Base-by-base conservation (phyloP, 2,888 invertebrate genomes). In the Arrhopalites spinosus region DNA sequence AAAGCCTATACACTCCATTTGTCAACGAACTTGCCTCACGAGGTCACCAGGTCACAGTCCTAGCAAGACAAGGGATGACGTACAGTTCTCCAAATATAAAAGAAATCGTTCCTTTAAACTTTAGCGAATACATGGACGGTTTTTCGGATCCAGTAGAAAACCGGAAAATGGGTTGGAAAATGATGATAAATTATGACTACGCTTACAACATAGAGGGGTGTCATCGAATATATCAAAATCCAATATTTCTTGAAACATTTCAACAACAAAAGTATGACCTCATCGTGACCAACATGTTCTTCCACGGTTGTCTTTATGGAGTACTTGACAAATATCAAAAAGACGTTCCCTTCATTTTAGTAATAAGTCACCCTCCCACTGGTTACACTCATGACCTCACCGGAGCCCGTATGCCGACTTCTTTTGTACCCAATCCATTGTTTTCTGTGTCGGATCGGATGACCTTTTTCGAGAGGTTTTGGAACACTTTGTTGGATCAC, bases 371-470 rank as follows among this genome's bases (percentile, higher is more conserved):
- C 11, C 36, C 36, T 36, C 11, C 11, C 36, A 7, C 11, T 3
- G 36, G 36, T 3, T 36, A 36, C 11, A 36, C 36, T 7, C 11
- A 36, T 36, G 36, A 36, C 11, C 3, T 36, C 3, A 36, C 11
- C 11, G 36, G 36, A 7, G 36, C 36, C 5, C 3, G 50, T 47
- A 23, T 74, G n/a, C 78, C 78, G 8, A 11, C 75, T 0, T 75
- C 77, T 17, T 75, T 78, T 47, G 78, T 78, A 15, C 78, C 78
- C 5, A 53, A 75, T 29, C 47, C 78, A 0, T 64, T 75, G 15
- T 30, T 71, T 8, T 43, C 36, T 0, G 50, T 73, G 11, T 45
- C 70, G n/a, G 75, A 77, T 25, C 50, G 61, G 15, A 78, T 78
- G 78, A 78, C 1, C 7, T 78, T 78, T 43, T 43, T n/a, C 5